These are phyloP conservation scores for Amblyjoppa proteus DNA, from an alignment of 2,888 invertebrate genomes.

Conservation along the genomic window DNA sequence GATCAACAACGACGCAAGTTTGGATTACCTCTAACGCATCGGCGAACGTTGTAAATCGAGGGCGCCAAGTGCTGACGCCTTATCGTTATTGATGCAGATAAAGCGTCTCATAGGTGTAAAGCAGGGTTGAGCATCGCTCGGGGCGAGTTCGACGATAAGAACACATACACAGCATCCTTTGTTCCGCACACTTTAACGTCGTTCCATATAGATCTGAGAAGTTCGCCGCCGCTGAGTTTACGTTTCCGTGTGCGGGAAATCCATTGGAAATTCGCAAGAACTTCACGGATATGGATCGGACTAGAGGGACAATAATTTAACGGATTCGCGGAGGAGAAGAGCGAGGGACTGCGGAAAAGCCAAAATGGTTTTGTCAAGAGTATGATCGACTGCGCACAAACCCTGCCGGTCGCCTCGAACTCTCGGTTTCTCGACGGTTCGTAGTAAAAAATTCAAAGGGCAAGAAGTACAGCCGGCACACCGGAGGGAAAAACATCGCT, in stretches of 20 bases:
- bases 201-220: neutral
- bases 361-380: constrained; percentile 18
- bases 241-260: constrained; percentile 19
- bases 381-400: constrained; percentile 13
- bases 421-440: constrained; percentile 12
- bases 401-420: constrained; percentile 8
- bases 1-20: neutral
- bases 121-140: constrained; percentile 64
- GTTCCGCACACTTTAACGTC: constrained; percentile 14
- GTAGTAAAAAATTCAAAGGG: constrained; percentile 45
- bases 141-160: constrained; percentile 64
- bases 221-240: constrained; percentile 6
- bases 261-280: constrained; percentile 19
- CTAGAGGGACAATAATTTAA: constrained; percentile 8
- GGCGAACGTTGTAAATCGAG: constrained; percentile 46
- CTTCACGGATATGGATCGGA: neutral
- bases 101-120: constrained; percentile 70
- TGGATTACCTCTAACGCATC: constrained; percentile 45
- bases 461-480: constrained; percentile 37
- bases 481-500: constrained; percentile 24
- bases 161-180: constrained; percentile 10
- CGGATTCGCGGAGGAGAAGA: neutral
- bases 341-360: neutral
- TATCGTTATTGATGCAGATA: constrained; percentile 66
- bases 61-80: constrained; percentile 27